Base-by-base conservation (phyloP, 1,140 invertebrate species). In the Calephelis nemesis region DNA sequence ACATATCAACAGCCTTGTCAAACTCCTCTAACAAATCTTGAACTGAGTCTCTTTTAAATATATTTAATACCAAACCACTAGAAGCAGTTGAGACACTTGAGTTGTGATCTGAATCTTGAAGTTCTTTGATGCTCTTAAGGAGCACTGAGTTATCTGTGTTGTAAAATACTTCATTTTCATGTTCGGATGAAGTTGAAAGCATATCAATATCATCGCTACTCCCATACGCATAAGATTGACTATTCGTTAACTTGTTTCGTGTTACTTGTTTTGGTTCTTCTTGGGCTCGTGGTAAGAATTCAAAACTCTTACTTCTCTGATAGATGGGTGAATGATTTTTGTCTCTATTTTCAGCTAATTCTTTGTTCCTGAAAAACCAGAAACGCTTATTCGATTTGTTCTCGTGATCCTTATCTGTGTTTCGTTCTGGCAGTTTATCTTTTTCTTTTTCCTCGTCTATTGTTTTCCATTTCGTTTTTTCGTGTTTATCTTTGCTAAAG, bases 271-370 rank as follows among this genome's bases (percentile, higher is more conserved):
- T 74, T 10, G 77, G 70, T 54, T 90, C 87, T 65, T 85, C 77
- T 50, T 78, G 48, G 2, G 87, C 83, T 77, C 79, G 75, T 0
- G 89, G 89, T 11, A 91, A 67, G 52, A 90, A 91, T 72, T 91
- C 89, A 48, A 90, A 91, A 73, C 89, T 91, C 71, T 91, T 91
- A 69, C 89, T 91, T 15, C 88, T 74, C 45, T 74, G 81, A 60
- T 91, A 90, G 13, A 81, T 78, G n/a, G 87, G 85, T 9, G 69
- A 74, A 30, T 81, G 78, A 8, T 19, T 67, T 67, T 69, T 77
- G 13, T 68, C 76, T 40, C 77, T 77, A 54, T 80, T 87, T 5
- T 87, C 82, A 8, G 78, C 47, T 6, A 83, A 8, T 15, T 88
- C 88, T 72, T 80, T 87, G 42, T 84, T 82, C 65, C 83, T 71